These are phyloP conservation scores for Hippoglossus hippoglossus DNA, from an alignment of 2,797 vertebrate species.

Conservation along the genomic window DNA sequence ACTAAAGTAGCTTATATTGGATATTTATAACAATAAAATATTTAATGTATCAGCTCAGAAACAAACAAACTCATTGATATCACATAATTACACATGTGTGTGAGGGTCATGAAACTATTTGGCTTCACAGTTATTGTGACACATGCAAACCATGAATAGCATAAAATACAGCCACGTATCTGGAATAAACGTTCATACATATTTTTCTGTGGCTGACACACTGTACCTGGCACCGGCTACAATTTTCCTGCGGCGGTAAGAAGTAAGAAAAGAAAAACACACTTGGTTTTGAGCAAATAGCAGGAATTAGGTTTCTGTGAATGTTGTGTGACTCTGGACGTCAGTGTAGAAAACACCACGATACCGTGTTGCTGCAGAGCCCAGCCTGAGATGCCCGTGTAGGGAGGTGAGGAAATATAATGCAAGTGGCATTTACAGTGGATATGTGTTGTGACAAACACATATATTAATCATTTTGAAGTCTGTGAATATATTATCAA, in stretches of 20 bases:
- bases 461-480: constrained; percentile 5
- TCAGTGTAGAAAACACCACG: constrained; percentile 26
- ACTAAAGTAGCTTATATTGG: not conserved
- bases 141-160: constrained; percentile 15
- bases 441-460: not conserved
- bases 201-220: constrained; percentile 16
- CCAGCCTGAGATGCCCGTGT: not conserved
- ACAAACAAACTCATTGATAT: constrained; percentile 5
- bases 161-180: not conserved
- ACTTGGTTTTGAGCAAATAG: constrained; percentile 10
- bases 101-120: constrained; percentile 17
- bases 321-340: constrained; percentile 23
- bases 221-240: constrained; percentile 21
- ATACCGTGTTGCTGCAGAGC: constrained; percentile 4
- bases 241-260: constrained; percentile 9
- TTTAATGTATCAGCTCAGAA: not conserved
- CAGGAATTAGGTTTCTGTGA: constrained; percentile 17
- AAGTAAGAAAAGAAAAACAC: not conserved
- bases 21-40: not conserved
- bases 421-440: constrained; percentile 16
- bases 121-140: constrained; percentile 8
- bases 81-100: constrained; percentile 3
- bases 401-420: constrained; percentile 23
- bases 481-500: not conserved
- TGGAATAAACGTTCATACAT: not conserved